Conservation (phyloP, 2,888 invertebrate species). For the Drosophila demipolita region DNA sequence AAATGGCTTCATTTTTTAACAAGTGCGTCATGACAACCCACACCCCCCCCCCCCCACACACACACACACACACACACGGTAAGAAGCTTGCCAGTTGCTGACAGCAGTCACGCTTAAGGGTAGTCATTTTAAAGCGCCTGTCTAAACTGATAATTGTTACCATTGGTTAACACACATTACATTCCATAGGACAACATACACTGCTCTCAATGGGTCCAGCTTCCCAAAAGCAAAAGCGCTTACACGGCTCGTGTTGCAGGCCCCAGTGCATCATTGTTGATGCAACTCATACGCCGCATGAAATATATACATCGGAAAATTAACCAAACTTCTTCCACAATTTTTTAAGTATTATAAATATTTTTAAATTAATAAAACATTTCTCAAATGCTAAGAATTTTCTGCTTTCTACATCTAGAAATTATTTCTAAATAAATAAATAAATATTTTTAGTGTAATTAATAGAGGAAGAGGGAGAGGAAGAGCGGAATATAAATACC, state of each 20-base stretch:
- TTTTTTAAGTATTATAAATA: neutral
- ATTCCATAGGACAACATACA: neutral
- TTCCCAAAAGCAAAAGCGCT: constrained; percentile 48
- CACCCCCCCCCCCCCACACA: neutral
- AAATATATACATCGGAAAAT: constrained; percentile 2
- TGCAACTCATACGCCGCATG: constrained; percentile 53
- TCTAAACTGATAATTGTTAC: constrained; percentile 62
- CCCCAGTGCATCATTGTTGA: constrained; percentile 35
- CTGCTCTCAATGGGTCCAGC: constrained; percentile 6
- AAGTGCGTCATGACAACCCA: constrained; percentile 8
- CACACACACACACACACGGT: neutral
- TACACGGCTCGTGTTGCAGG: constrained; percentile 72
- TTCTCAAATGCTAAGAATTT: neutral
- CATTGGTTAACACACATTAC: constrained; percentile 51
- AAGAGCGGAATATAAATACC: neutral
- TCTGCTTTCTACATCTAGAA: neutral
- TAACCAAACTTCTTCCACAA: too few species aligned
- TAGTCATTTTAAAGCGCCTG: constrained; percentile 63
- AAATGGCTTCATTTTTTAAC: constrained; percentile 66
- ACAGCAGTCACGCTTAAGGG: constrained; percentile 63
- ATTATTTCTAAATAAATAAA: neutral
- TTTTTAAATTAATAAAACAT: neutral
- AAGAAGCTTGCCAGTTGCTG: constrained; percentile 49
- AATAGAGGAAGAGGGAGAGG: neutral
- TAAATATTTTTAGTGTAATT: neutral